phyloP scores from a whole-genome alignment of 2,113 vertebrate species.

The pig (Sus scrofa) region T2T-Sscrofa CM000814.6:74123001-74123500 shows the following conservation, averaged over 20 bases:
- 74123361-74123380: background rate
- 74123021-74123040: background rate
- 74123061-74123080: background rate
- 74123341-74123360: background rate
- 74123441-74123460: background rate
- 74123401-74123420: background rate
- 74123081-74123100: background rate
- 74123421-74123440: background rate
- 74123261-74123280: background rate
- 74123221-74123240: too few species aligned
- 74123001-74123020: background rate
- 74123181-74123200: background rate
- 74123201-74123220: background rate
- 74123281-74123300: background rate
- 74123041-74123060: background rate
- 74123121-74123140: background rate
- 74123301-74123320: background rate
- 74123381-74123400: background rate
- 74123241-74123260: accelerated
- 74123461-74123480: background rate
- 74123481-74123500: background rate
- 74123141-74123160: background rate
- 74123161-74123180: too few species aligned
- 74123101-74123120: background rate
- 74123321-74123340: too few species aligned